These are phyloP conservation scores for Zhengitettix transpicula DNA, from an alignment of 2,888 invertebrate species.

Conservation along the genomic window DNA sequence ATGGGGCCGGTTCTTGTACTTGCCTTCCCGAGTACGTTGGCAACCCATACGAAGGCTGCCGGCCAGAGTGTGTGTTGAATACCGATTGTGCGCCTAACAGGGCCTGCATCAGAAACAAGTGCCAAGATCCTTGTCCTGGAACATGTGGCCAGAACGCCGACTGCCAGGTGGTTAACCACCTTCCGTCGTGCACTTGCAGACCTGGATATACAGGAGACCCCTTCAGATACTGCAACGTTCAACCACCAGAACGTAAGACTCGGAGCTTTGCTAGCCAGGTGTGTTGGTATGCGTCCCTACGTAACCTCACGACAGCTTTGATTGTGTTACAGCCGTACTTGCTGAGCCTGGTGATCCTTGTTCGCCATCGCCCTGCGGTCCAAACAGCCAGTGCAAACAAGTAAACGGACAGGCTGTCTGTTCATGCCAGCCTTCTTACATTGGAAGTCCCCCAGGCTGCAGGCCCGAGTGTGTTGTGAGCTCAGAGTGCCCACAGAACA, in stretches of 20 bases:
- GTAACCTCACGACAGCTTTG: not conserved
- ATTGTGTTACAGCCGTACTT: conserved; percentile 15
- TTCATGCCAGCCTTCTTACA: conserved; percentile 44
- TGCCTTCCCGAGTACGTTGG: conserved; percentile 26
- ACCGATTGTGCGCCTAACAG: conserved; percentile 37
- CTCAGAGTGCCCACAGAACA: conserved; percentile 51
- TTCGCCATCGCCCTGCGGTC: conserved; percentile 45
- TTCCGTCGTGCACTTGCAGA: conserved; percentile 39
- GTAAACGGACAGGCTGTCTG: conserved; percentile 49
- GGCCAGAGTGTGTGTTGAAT: conserved; percentile 37
- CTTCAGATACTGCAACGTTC: conserved; percentile 39
- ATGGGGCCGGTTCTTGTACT: conserved; percentile 43
- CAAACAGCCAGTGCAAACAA: conserved; percentile 43
- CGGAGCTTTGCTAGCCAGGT: conserved; percentile 6
- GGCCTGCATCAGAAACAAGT: conserved; percentile 37
- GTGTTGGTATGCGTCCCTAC: not conserved
- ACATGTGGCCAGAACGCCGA: conserved; percentile 31
- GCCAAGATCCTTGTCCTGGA: conserved; percentile 39
- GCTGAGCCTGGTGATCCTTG: conserved; percentile 30
- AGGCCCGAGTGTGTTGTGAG: conserved; percentile 56
- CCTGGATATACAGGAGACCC: conserved; percentile 48
- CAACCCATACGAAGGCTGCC: conserved; percentile 40
- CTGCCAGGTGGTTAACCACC: conserved; percentile 23
- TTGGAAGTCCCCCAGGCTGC: conserved; percentile 49
- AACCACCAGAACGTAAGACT: conserved; percentile 27